phyloP scores from a whole-genome alignment of 1,140 invertebrate genomes.

The Agraylea sexmaculata region DNA sequence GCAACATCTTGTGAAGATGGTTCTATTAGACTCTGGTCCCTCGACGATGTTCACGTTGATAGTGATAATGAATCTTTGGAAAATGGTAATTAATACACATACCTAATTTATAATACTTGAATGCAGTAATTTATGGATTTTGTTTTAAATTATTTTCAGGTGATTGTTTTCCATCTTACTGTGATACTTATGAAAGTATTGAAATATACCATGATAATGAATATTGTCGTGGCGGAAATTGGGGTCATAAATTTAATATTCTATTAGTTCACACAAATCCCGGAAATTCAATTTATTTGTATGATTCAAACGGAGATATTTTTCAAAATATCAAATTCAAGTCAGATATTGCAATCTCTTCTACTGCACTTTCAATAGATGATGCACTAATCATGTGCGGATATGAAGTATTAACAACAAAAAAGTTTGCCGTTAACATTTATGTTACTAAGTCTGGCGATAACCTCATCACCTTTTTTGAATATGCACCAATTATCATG shows the following conservation, averaged over 20 bases:
- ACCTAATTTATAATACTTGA: not conserved
- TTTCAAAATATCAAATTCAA: constrained; percentile 4
- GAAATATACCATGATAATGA: constrained; percentile 5
- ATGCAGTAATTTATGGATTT: not conserved
- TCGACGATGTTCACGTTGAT: constrained; percentile 8
- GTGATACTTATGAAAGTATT: too few species aligned
- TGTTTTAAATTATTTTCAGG: not conserved
- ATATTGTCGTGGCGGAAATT: constrained; percentile 2
- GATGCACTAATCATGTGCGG: constrained; percentile 11
- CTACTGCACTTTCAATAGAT: constrained; percentile 12
- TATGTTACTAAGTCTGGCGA: constrained; percentile 9
- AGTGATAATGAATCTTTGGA: constrained; percentile 8
- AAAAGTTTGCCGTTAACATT: constrained; percentile 9
- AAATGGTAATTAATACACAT: constrained; percentile 8
- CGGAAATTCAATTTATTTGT: constrained; percentile 8
- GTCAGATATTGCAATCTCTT: constrained; percentile 8
- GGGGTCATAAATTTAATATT: constrained; percentile 11
- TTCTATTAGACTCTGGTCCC: constrained; percentile 10
- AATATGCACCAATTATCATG: constrained; percentile 8
- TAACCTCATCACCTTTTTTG: constrained; percentile 10
- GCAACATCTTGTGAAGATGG: constrained; percentile 14
- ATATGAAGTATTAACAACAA: not conserved
- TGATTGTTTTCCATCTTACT: constrained; percentile 7
- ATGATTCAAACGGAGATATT: constrained; percentile 2
- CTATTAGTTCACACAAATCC: constrained; percentile 11